Conservation (phyloP, 1,140 invertebrate genomes). For the Zophobas morio region DNA sequence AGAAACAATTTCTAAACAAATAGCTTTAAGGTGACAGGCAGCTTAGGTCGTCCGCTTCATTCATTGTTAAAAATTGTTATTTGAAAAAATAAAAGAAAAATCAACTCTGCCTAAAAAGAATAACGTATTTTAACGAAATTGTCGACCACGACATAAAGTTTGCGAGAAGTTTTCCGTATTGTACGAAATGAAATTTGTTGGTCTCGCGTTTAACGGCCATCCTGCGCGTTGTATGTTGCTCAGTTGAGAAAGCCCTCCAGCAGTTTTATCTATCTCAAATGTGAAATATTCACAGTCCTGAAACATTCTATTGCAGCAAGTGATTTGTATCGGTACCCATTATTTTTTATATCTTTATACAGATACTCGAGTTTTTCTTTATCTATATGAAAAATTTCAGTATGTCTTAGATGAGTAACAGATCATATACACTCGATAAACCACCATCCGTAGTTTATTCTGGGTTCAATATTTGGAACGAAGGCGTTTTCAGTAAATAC, state of each 20-base stretch:
- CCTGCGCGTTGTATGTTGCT: slow-evolving; percentile 23
- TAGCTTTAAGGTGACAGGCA: too few relatives aligned
- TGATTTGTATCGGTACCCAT: slow-evolving; percentile 33
- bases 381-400: slow-evolving; percentile 17
- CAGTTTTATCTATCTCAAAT: slow-evolving; percentile 34
- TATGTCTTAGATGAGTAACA: slow-evolving; percentile 27
- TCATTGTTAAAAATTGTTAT: background rate
- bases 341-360: slow-evolving; percentile 42
- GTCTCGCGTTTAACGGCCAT: slow-evolving; percentile 19
- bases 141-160: slow-evolving; percentile 19
- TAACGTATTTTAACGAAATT: slow-evolving; percentile 27
- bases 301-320: slow-evolving; percentile 14
- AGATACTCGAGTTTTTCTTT: slow-evolving; percentile 18
- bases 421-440: slow-evolving; percentile 30
- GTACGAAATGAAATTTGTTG: slow-evolving; percentile 29
- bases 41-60: too few relatives aligned
- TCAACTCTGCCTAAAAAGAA: slow-evolving; percentile 3
- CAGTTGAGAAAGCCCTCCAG: slow-evolving; percentile 7
- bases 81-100: slow-evolving; percentile 2
- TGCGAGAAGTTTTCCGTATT: slow-evolving; percentile 21
- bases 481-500: too few relatives aligned
- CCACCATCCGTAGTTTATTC: too few relatives aligned
- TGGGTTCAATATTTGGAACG: too few relatives aligned
- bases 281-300: slow-evolving; percentile 30
- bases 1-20: too few relatives aligned